Conservation (phyloP, 2,888 invertebrate genomes). For the Temnothorax ravouxi region DNA sequence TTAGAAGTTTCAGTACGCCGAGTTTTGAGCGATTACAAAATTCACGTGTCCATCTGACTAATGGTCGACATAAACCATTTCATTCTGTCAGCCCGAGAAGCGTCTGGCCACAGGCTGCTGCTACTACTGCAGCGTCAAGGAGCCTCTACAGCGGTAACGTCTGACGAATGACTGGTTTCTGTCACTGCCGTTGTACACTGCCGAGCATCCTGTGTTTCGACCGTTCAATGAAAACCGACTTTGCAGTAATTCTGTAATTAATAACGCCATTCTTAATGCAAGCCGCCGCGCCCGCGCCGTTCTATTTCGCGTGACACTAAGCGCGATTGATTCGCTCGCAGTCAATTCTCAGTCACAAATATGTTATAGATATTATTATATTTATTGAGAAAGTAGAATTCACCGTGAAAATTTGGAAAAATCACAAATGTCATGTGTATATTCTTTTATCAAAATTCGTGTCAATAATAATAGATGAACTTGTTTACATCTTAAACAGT, state of each 20-base stretch:
- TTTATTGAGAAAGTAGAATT: background rate
- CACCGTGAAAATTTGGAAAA: background rate
- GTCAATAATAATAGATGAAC: background rate
- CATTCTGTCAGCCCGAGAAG: constrained; percentile 47
- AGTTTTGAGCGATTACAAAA: constrained; percentile 34
- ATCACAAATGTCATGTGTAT: background rate
- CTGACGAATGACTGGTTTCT: constrained; percentile 76
- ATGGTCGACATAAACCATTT: constrained; percentile 76
- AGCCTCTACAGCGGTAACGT: constrained; percentile 38
- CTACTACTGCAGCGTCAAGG: constrained; percentile 42
- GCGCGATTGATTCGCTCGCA: background rate
- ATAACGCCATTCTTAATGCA: constrained; percentile 18
- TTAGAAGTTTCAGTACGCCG: background rate
- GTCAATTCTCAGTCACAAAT: background rate
- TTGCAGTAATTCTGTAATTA: constrained; percentile 17
- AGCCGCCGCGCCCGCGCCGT: background rate
- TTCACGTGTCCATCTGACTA: constrained; percentile 67
- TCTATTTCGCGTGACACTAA: background rate
- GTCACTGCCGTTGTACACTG: constrained; percentile 67
- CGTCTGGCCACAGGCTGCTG: constrained; percentile 26
- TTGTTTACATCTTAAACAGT: background rate
- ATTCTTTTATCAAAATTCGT: background rate
- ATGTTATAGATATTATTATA: background rate
- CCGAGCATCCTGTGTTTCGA: constrained; percentile 34
- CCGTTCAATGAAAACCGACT: constrained; percentile 32